Evolutionary conservation across 2,888 invertebrate species (phyloP), one percentile per base, ranked within the genome.

Genomic region (Boloria euphrosyne): DNA sequence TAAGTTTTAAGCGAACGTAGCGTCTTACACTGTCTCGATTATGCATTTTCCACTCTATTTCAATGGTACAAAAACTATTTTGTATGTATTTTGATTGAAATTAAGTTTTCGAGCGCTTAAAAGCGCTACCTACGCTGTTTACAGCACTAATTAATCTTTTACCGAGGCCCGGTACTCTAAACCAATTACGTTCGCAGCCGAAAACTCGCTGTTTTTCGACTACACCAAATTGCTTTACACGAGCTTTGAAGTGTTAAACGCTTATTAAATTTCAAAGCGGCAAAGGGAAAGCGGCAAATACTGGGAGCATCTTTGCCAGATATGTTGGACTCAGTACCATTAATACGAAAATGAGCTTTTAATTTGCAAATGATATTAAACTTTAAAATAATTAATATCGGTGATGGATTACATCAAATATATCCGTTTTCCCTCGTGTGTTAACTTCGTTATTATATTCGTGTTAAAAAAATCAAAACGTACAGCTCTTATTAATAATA

Each of bases 201-300:
- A 89, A 87, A 89, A 88, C 85, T 84, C 85, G 76, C 80, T 86
- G 87, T 90, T 90, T 90, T 90, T 90, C 87, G 82, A 85, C 84
- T 84, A 83, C 82, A 83, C 84, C 82, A 89, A 90, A 90, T 90
- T 90, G 88, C 88, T 87, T 89, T 87, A 85, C 85, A 84, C 80
- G 80, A 76, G 85, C 90, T 87, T 87, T 89, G 86, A 89, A 90
- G 90, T 90, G 89, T 87, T 89, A 89, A 88, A 82, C 86, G 89
- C 81, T 89, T 90, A 90, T 91, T 91, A 90, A 90, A 90, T 90
- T 89, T 86, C 80, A 80, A 80, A 82, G 83, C 85, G 81, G 84
- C 80, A 84, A 83, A 86, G 84, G 84, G 84, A 85, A 85, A n/a
- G n/a, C n/a, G n/a, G n/a, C n/a, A n/a, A n/a, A 86, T 84, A 84